Conservation (phyloP, 2,888 invertebrate species). For the Cyclophora albipunctata region DNA sequence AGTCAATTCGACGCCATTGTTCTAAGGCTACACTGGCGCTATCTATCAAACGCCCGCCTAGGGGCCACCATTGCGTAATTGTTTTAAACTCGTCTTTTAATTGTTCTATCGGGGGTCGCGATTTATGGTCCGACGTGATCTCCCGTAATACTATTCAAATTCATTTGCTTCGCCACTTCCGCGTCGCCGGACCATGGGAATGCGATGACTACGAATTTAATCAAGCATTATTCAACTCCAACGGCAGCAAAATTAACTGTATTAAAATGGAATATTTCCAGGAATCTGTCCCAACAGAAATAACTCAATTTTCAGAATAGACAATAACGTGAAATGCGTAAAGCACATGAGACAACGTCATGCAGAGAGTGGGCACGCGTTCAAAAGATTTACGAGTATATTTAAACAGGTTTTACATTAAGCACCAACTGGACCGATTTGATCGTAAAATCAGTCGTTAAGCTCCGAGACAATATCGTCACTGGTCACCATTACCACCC, state of each 20-base stretch:
- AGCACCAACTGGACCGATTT: conserved; percentile 64
- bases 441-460: conserved; percentile 68
- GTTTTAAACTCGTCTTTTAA: conserved; percentile 75
- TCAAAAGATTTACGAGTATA: conserved; percentile 66
- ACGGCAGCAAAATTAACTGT: conserved; percentile 2
- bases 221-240: conserved; percentile 49
- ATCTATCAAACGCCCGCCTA: conserved; percentile 27
- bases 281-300: no score
- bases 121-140: conserved; percentile 73
- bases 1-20: background rate
- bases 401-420: conserved; percentile 71
- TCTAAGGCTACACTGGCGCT: no score
- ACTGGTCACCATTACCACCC: conserved; percentile 65
- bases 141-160: conserved; percentile 58
- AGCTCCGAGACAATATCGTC: conserved; percentile 62
- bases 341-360: conserved; percentile 41
- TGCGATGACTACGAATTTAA: conserved; percentile 60
- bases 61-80: conserved; percentile 70
- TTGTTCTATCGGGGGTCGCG: conserved; percentile 70
- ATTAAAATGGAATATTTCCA: no score
- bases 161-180: conserved; percentile 69
- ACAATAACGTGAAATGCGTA: conserved; percentile 16
- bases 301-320: no score
- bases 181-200: conserved; percentile 62
- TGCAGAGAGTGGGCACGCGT: conserved; percentile 50